phyloP scores from a whole-genome alignment of 1,140 invertebrate species.

The Lepidotrigona ventralis region DNA sequence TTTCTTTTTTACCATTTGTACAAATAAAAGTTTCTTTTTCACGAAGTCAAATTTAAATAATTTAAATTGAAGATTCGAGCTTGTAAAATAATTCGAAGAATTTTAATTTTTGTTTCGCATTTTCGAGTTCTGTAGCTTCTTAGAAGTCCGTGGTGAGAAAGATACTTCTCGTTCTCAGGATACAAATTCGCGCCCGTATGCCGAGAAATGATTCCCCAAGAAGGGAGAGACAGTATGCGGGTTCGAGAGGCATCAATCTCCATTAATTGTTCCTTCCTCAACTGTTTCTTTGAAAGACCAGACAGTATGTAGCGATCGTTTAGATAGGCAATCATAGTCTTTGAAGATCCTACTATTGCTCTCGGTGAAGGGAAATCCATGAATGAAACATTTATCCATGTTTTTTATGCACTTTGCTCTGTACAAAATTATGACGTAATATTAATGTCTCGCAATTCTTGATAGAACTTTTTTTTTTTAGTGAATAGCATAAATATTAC shows the following conservation, averaged over 20 bases:
- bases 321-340: not conserved
- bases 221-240: conserved; percentile 48
- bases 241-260: conserved; percentile 47
- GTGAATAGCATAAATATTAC: not conserved
- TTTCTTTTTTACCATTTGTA: too few species aligned
- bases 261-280: conserved; percentile 48
- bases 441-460: not conserved
- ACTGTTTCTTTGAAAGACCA: conserved; percentile 45
- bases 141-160: not conserved
- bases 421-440: conserved; percentile 6
- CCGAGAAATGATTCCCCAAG: conserved; percentile 7
- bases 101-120: too few species aligned
- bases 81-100: too few species aligned
- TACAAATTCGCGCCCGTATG: conserved; percentile 53
- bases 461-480: not conserved
- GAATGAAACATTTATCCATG: not conserved
- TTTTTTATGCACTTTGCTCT: not conserved
- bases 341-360: not conserved
- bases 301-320: not conserved
- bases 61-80: too few species aligned
- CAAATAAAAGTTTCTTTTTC: too few species aligned
- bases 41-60: too few species aligned
- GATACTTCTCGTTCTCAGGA: not conserved
- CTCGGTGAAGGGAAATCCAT: not conserved
- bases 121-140: not conserved